Base-by-base conservation (phyloP, 2,113 vertebrate genomes). In the Amia ocellicauda region DNA sequence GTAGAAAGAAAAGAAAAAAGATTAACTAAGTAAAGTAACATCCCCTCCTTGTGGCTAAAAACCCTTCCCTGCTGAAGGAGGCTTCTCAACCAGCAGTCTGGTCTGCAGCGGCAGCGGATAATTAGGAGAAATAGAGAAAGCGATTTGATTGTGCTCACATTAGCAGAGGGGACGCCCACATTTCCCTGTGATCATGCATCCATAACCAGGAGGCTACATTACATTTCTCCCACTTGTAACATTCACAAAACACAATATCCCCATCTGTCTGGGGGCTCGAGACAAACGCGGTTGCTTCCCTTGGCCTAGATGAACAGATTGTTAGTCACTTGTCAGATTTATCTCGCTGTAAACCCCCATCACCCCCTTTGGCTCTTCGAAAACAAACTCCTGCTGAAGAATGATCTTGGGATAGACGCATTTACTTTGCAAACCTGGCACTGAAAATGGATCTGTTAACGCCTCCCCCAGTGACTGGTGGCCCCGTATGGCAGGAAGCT, bases 51-150 rank as follows among this genome's bases (percentile, higher is more conserved):
- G 14, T 8, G 1, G 1, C 43, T 3, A n/a, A 16, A 8, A 1
- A 16, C 43, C 14, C 3, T 7, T 3, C 3, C 8, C 43, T n/a
- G 9, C 3, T 3, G 43, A 4, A 8, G 43, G 16, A 47, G 13
- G 43, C 16, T 53, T 53, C 4, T 13, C 4, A 26, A 11, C 23
- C 23, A 47, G 56, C 11, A 51, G 3, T 24, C 43, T 66, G 14
- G 13, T 51, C 45, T 58, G 16, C 67, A 72, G 62, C 56, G 66
- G 50, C 43, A 62, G 9, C 4, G 57, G 26, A 42, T 77, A 60
- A 74, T 69, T 68, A 29, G 62, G 23, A 62, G 56, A 63, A 63
- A 66, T 22, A 58, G 51, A 11, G 36, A 26, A 31, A 36, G 66
- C 62, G 61, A 22, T 36, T 63, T 58, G 13, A 50, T 20, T 45